Evolutionary conservation across 2,113 vertebrate species (phyloP), one percentile per base, ranked within the genome.

Genomic region (Vidua macroura): DNA sequence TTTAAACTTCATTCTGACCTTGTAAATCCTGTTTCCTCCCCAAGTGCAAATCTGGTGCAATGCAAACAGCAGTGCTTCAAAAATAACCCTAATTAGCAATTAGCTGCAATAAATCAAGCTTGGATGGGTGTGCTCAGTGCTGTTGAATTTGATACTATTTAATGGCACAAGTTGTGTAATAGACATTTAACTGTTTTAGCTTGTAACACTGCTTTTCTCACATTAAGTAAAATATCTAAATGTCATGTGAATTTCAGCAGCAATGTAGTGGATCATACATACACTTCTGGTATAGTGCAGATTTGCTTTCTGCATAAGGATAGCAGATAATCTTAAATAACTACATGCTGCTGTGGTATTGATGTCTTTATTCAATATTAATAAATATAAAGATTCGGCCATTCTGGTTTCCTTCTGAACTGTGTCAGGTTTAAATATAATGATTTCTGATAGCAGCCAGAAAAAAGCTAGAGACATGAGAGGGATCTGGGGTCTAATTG

Each of bases 41-140:
- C 78, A 87, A 88, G 90, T 95, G 95, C 93, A 96, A 95, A 96
- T 95, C 68, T 95, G 92, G 86, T 96, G 90, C 91, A 95, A 85
- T 75, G 91, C 92, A 97, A 97, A 96, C 94, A 97, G 70, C 94
- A 95, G 87, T 77, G 87, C 83, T 97, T 95, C 86, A 90, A 56
- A 96, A 97, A 95, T 96, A 96, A 91, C 91, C 92, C 72, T 97
- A 96, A 97, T 97, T 96, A 96, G 92, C 95, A 94, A 93, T 94
- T 93, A 96, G 94, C 86, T 93, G 89, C 83, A 92, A 92, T 93
- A 96, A 93, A 96, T 93, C 92, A 91, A 82, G 77, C 86, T 91
- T 83, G 56, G 93, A 72, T 91, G 66, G 73, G 66, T 80, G 79
- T 82, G 84, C 56, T 86, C 58, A 7, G 70, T 74, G 86, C 93